A percentile compares a stretch with the other conserved stretches of the same genome.
These are phyloP conservation scores for Talpa occidentalis DNA, from an alignment of 2,113 vertebrate genomes.

Conservation along the genomic window DNA sequence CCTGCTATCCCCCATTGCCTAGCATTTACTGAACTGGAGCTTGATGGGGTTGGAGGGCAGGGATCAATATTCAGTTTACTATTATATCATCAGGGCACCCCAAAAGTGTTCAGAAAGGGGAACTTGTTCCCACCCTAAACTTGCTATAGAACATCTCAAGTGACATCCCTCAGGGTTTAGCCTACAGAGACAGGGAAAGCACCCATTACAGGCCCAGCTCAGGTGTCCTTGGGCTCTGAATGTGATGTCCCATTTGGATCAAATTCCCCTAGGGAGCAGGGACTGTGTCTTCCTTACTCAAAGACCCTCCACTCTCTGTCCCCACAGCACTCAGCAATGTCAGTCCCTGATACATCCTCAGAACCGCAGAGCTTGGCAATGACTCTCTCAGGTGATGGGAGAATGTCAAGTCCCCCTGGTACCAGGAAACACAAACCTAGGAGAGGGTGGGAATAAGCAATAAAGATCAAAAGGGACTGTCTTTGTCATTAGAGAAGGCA, in stretches of 20 bases:
- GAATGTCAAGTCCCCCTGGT: neutral
- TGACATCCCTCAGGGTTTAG: neutral
- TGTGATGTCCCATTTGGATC: neutral
- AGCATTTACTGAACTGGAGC: neutral
- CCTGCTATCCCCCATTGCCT: neutral
- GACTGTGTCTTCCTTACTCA: neutral
- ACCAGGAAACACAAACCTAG: neutral
- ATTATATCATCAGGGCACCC: neutral
- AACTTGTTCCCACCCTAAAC: neutral
- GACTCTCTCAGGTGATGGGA: neutral
- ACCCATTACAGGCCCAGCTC: neutral
- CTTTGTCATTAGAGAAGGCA: neutral
- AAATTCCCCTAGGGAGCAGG: neutral
- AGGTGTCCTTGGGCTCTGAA: neutral
- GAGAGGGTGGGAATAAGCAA: neutral
- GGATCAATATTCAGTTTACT: neutral
- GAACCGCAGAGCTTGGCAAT: neutral
- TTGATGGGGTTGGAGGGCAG: neutral
- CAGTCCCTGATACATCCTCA: neutral
- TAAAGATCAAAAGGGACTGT: accelerated
- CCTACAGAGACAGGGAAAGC: neutral
- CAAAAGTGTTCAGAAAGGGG: neutral
- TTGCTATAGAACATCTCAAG: neutral
- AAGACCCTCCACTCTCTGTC: neutral
- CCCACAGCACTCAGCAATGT: neutral